A percentile compares a stretch with the other conserved stretches of the same genome.
Conservation (phyloP, 2,888 invertebrate genomes). For the Notodonta ziczac region DNA sequence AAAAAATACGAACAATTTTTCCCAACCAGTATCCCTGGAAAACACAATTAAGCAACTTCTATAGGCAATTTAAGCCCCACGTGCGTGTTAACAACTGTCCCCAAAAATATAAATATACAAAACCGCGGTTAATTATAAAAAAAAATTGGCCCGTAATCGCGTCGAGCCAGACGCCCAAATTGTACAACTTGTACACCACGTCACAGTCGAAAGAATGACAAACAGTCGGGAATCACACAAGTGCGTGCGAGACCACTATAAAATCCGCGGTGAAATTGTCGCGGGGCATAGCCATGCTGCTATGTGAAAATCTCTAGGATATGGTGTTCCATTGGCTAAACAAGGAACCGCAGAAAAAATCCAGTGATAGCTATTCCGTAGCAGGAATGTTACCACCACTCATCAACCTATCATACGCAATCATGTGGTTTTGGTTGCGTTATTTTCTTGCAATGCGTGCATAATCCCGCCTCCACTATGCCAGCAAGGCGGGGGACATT, state of each 20-base stretch:
- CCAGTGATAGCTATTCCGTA: no score
- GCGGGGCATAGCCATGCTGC: slow-evolving; percentile 40
- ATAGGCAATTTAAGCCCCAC: background rate
- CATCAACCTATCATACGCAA: no score
- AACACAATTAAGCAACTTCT: background rate
- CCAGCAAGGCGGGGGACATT: no score
- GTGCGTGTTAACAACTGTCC: slow-evolving; percentile 1
- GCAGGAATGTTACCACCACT: no score
- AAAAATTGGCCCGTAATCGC: slow-evolving; percentile 18
- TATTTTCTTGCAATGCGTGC: no score
- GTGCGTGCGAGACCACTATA: slow-evolving; percentile 72
- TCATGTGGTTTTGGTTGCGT: no score
- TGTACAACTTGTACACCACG: slow-evolving; percentile 47
- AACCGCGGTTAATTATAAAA: slow-evolving; percentile 1
- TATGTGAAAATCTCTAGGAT: slow-evolving; percentile 39
- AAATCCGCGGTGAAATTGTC: slow-evolving; percentile 59
- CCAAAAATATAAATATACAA: background rate
- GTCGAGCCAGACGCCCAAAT: slow-evolving; percentile 42
- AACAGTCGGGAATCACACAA: slow-evolving; percentile 69
- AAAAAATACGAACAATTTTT: background rate
- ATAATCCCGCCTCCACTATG: no score
- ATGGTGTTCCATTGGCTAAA: background rate
- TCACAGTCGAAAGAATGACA: slow-evolving; percentile 58
- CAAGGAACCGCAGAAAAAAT: background rate
- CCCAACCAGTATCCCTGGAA: background rate